phyloP scores from a whole-genome alignment of 2,113 vertebrate species.

The Hypanus sabinus region DNA sequence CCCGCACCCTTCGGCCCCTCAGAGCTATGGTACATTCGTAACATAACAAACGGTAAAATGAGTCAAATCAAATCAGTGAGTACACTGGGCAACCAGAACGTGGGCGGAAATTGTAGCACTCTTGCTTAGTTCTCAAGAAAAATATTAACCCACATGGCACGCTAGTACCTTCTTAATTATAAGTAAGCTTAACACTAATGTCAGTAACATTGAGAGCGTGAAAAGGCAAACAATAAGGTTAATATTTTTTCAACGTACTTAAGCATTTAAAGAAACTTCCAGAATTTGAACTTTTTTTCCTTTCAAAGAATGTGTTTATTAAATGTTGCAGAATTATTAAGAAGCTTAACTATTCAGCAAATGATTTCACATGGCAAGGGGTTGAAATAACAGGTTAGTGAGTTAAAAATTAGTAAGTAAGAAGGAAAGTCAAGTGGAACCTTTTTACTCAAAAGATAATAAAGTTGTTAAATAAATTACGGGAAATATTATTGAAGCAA shows the following conservation, averaged over 20 bases:
- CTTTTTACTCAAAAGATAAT: background rate
- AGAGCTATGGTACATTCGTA: too few relatives aligned
- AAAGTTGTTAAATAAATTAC: slow-evolving; percentile 4
- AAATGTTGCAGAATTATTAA: background rate
- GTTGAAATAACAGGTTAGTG: background rate
- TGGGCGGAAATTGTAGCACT: too few relatives aligned
- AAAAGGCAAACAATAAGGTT: background rate
- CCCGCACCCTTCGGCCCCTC: too few relatives aligned
- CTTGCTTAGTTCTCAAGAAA: background rate
- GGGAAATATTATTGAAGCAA: background rate
- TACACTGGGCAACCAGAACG: too few relatives aligned
- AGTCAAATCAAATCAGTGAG: too few relatives aligned
- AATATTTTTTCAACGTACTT: background rate
- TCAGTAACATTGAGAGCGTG: background rate
- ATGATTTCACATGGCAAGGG: background rate
- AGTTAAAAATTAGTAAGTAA: slow-evolving; percentile 15
- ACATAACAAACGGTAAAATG: too few relatives aligned
- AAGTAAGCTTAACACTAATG: background rate
- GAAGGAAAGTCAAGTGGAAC: background rate
- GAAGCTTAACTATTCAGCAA: background rate
- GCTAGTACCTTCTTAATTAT: background rate
- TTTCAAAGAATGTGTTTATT: background rate
- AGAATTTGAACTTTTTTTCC: background rate
- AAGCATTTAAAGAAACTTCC: background rate
- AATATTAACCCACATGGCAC: background rate